Base-by-base conservation (phyloP, 2,797 vertebrate species). In the Trematomus bernacchii region DNA sequence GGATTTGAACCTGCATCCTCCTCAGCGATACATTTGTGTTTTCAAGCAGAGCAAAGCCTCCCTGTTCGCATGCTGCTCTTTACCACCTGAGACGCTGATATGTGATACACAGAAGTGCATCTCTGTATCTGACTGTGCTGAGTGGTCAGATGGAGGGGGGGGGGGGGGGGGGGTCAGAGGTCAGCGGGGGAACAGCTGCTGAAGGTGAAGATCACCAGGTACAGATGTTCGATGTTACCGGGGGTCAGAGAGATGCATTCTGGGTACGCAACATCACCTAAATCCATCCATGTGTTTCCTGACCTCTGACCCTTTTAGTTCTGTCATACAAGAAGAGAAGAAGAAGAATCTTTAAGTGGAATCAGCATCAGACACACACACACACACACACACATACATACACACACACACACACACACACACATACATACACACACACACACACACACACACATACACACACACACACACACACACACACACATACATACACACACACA, bases 191-290 rank as follows among this genome's bases (percentile, higher is more conserved):
- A 92, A 84, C 91, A 93, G 91, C 91, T 91, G 93, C 87, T 79
- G 71, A 78, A 85, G 85, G 40, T 74, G 85, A 81, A 88, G 89
- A 91, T 90, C 92, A 75, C 77, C 91, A 90, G 91, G 91, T 94
- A 91, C 92, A 94, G 93, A 95, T 95, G 93, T 93, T 93, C 23
- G 66, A 88, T 87, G 92, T 93, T 92, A 93, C 85, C 21, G 6
- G 80, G 7, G 92, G 93, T 94, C 91, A 85, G 21, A 58, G 66
- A 3, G 81, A 85, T 90, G 91, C 87, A 91, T 92, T 94, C 75
- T 91, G 93, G 91, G 86, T 91, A 80, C 13, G 55, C 60, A n/a
- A 44, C 85, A 88, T 84, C 79, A 80, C 66, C 76, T 79, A 80
- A 86, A 48, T 86, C 80, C 73, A 51, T 86, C 88, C 91, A 92